Evolutionary conservation across 2,113 vertebrate species (phyloP), one percentile per base, ranked within the genome.

Genomic region (Triplophysa tibetana): DNA sequence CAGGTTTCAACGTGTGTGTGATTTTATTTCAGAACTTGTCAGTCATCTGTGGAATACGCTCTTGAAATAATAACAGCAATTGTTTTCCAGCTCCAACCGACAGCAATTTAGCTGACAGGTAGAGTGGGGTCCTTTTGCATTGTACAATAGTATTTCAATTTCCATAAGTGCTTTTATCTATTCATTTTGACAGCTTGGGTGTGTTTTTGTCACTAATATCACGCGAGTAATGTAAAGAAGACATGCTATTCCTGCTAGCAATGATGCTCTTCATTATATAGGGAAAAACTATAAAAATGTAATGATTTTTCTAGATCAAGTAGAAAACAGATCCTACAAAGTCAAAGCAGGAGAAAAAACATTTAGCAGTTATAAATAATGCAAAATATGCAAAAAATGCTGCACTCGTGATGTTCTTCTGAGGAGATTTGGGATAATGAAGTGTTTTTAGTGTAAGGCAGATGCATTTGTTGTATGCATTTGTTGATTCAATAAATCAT

Each of bases 331-430:
- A 68, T 84, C 81, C 77, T 54, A 66, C 21, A 86, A 82, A 82
- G 85, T 87, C 76, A 79, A 81, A 58, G 77, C 68, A 77, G 79
- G 79, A 85, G 88, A 80, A 64, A 24, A n/a, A 66, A 7, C 88
- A 89, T 89, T 91, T 87, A 90, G 83, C 58, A 14, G n/a, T 88
- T 77, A 89, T 90, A 77, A 82, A 89, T 70, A 86, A 91, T 90
- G 77, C 82, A 90, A 87, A 70, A n/a, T n/a, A n/a, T n/a, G n/a
- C n/a, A n/a, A 86, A 62, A 1, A 24, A 80, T 74, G 29, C 16
- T 9, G 52, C 54, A 21, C 70, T 73, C 69, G 48, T 19, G 21
- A 1, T 50, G 48, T 23, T 70, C 45, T 50, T 70, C 52, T 38
- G 52, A 12, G 60, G 56, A 66, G 60, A 17, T 7, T 9, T 69